Evolutionary conservation across 1,140 invertebrate genomes (phyloP), one percentile per base, ranked within the genome.

Genomic region (Pachypeltis micranthus): DNA sequence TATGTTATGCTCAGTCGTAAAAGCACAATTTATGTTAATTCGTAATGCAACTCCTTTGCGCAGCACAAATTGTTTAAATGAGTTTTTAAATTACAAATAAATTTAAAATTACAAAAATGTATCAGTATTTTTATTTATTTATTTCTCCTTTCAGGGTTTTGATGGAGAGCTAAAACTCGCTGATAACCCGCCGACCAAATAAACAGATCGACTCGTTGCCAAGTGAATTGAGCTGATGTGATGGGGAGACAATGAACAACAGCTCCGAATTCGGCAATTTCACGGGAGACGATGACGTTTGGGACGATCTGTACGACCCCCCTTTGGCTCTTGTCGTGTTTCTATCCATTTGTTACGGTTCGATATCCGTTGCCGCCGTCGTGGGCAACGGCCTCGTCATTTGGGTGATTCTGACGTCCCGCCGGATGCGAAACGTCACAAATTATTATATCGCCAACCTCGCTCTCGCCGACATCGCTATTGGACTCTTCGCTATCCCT

Each of bases 381-480:
- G 67, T 78, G 10, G 81, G 81, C 0, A 83, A 83, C 69, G 73
- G 72, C 0, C 69, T 82, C 3, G 80, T 83, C 16, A 78, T 83
- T 3, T 75, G 78, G 72, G 75, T 81, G 24, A 78, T 82, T n/a
- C 65, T 74, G 29, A 68, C 69, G n/a, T 69, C 67, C 24, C 57
- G 67, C 7, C 61, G 70, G 1, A 80, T 80, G 79, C 75, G 78
- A 29, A 77, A 75, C 14, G 77, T 79, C 26, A 81, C 79, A 44
- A 81, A 80, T 68, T 76, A 76, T 55, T 79, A 79, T 69, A 80
- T 82, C 3, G 73, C 75, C 12, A 78, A 79, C 65, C 66, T 79
- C n/a, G 76, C 77, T 1, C 65, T 77, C 3, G 75, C 75, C 0
- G 77, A 79, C 59, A 74, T 78, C 54, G 73, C 76, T 26, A 75